Evolutionary conservation across 2,888 invertebrate species (phyloP).

Genomic region (Hybos culiciformis): DNA sequence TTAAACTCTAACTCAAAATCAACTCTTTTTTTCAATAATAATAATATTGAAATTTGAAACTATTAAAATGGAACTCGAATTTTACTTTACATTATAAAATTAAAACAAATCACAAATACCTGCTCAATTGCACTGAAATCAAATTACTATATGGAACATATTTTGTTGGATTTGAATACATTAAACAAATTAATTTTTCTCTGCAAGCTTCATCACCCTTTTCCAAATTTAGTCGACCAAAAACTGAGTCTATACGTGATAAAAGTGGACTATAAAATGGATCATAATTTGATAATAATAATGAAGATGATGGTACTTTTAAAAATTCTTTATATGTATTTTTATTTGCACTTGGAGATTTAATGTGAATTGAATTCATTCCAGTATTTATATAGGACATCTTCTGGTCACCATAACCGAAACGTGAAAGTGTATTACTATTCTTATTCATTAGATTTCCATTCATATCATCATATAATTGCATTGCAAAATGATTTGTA

Average conservation of each 20-base stretch:
- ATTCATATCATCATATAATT: slow-evolving; percentile 24
- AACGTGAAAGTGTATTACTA: slow-evolving; percentile 32
- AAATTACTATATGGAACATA: slow-evolving; percentile 82
- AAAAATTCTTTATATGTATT: slow-evolving; percentile 74
- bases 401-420: slow-evolving; percentile 47
- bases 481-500: slow-evolving; percentile 19
- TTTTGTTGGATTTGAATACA: slow-evolving; percentile 78
- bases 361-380: slow-evolving; percentile 19
- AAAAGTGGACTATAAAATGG: slow-evolving; percentile 80
- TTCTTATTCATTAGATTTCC: slow-evolving; percentile 17
- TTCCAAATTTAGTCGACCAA: slow-evolving; percentile 54
- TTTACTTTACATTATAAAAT: no score
- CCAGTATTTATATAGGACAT: slow-evolving; percentile 44
- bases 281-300: slow-evolving; percentile 73
- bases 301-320: slow-evolving; percentile 69
- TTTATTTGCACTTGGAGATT: slow-evolving; percentile 32
- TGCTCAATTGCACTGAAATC: slow-evolving; percentile 75
- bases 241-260: slow-evolving; percentile 72
- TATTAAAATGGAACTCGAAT: no score
- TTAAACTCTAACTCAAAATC: no score
- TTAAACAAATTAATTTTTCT: slow-evolving; percentile 71
- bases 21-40: background rate
- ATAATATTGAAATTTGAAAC: background rate
- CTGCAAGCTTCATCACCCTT: slow-evolving; percentile 57
- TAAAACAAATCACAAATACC: no score